Evolutionary conservation across 2,888 invertebrate species (phyloP).

Genomic region (Cylloceria caligata): DNA sequence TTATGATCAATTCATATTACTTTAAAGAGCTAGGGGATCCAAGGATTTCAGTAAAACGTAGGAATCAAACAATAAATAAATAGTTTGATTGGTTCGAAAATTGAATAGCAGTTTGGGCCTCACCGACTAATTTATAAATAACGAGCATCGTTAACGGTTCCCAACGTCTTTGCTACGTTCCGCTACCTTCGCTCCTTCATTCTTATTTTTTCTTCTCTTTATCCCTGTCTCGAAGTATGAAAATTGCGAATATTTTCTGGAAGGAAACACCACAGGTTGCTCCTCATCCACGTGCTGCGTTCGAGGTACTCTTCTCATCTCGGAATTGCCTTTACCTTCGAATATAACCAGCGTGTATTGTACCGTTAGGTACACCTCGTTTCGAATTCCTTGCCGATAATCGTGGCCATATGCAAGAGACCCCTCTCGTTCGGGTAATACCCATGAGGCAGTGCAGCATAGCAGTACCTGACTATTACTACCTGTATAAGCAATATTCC

Average conservation of each 20-base stretch:
- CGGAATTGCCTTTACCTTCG: slow-evolving; percentile 68
- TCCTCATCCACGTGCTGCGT: slow-evolving; percentile 29
- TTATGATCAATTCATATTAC: background rate
- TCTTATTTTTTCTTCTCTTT: slow-evolving; percentile 9
- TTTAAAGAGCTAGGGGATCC: too few relatives aligned
- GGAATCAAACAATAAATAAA: background rate
- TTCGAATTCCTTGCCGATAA: slow-evolving; percentile 70
- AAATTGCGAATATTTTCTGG: slow-evolving; percentile 53
- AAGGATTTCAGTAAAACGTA: too few relatives aligned
- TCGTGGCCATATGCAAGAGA: slow-evolving; percentile 62
- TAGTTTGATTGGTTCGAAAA: background rate
- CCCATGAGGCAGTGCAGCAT: background rate
- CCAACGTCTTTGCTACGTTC: background rate
- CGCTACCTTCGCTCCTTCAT: background rate
- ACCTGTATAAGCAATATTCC: slow-evolving; percentile 27
- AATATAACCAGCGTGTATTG: slow-evolving; percentile 50
- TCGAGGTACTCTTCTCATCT: slow-evolving; percentile 27
- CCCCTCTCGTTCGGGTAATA: slow-evolving; percentile 40
- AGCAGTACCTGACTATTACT: slow-evolving; percentile 35
- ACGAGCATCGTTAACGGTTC: slow-evolving; percentile 20
- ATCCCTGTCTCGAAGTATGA: slow-evolving; percentile 22
- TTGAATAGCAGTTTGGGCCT: slow-evolving; percentile 7
- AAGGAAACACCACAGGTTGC: slow-evolving; percentile 35
- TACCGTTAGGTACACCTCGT: slow-evolving; percentile 73
- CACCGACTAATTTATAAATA: slow-evolving; percentile 25